Evolutionary conservation across 2,888 invertebrate species (phyloP).

Genomic region (Eupeodes luniger): DNA sequence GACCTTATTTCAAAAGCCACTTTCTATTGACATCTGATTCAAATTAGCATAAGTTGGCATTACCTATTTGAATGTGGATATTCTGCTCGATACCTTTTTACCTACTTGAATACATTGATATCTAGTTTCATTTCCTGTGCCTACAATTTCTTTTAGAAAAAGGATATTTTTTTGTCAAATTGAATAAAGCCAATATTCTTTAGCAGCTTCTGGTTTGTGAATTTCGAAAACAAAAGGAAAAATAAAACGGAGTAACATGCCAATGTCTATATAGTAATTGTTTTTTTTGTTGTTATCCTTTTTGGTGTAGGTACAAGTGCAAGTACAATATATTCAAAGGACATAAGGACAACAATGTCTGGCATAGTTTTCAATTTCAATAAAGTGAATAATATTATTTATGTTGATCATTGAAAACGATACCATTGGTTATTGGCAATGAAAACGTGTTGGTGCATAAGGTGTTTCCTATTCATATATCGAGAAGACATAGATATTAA

Average conservation of each 20-base stretch:
- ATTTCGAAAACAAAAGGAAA: too few relatives aligned
- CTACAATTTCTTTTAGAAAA: too few relatives aligned
- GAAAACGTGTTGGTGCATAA: constrained; percentile 18
- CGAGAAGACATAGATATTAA: background rate
- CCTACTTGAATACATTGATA: too few relatives aligned
- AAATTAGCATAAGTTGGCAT: too few relatives aligned
- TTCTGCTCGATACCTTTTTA: too few relatives aligned
- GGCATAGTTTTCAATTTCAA: constrained; percentile 73
- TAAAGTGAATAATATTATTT: constrained; percentile 70
- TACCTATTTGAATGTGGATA: too few relatives aligned
- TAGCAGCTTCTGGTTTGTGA: too few relatives aligned
- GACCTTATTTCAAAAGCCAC: too few relatives aligned
- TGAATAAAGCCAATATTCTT: too few relatives aligned
- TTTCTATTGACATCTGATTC: too few relatives aligned
- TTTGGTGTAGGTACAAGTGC: background rate
- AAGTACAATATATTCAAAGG: background rate
- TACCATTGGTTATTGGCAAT: constrained; percentile 50
- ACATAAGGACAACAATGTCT: constrained; percentile 30
- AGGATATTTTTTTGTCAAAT: too few relatives aligned
- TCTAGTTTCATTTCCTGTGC: too few relatives aligned
- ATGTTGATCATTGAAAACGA: constrained; percentile 54
- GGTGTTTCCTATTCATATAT: constrained; percentile 21
- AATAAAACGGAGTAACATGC: background rate
- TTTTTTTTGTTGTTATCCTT: background rate
- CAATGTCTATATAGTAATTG: background rate